phyloP scores from a whole-genome alignment of 2,113 vertebrate species.

The Dromaius novaehollandiae region DNA sequence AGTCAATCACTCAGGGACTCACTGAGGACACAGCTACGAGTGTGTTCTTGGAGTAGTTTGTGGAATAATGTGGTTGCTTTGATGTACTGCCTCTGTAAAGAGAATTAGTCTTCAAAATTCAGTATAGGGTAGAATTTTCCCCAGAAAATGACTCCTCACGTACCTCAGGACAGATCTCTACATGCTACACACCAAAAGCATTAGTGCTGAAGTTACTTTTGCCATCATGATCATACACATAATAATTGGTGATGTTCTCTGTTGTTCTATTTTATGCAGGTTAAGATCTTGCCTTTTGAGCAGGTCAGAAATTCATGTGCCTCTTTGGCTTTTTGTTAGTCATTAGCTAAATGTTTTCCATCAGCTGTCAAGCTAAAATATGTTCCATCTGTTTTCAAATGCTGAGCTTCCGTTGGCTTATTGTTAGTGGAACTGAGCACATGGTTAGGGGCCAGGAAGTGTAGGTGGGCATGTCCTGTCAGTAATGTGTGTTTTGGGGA shows the following conservation, averaged over 20 bases:
- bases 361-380: background rate
- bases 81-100: background rate
- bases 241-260: too few species aligned
- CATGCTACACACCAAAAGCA: fast-evolving
- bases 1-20: background rate
- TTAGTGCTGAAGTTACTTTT: background rate
- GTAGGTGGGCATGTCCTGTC: background rate
- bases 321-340: background rate
- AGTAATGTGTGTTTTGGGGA: fast-evolving
- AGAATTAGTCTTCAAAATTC: background rate
- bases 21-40: fast-evolving
- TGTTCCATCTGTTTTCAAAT: background rate
- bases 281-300: background rate
- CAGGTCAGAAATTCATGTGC: fast-evolving
- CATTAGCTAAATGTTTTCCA: background rate
- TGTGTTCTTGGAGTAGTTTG: fast-evolving
- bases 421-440: background rate
- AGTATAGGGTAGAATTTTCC: fast-evolving
- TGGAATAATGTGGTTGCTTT: background rate
- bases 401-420: background rate
- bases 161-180: fast-evolving
- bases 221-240: fast-evolving
- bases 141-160: fast-evolving
- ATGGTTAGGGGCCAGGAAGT: background rate
- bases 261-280: background rate